Evolutionary conservation across 2,888 invertebrate species (phyloP).

Genomic region (Phyllotreta cruciferae): DNA sequence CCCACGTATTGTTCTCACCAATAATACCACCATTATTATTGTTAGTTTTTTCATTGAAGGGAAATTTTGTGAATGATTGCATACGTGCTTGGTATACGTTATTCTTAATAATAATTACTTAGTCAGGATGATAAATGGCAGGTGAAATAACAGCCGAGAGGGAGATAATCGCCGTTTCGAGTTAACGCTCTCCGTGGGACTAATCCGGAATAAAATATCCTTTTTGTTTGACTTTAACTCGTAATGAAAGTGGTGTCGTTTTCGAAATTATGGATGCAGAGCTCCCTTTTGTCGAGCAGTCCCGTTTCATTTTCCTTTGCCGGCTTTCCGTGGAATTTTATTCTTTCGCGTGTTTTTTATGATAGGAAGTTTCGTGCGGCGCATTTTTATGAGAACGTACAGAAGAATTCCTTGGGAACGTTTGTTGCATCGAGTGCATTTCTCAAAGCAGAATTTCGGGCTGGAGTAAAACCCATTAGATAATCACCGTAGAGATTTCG

Average conservation of each 20-base stretch:
- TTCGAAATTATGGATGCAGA: constrained; percentile 27
- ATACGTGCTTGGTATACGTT: too few relatives aligned
- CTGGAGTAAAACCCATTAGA: too few relatives aligned
- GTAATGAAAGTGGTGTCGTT: constrained; percentile 27
- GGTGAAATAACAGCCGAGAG: constrained; percentile 2
- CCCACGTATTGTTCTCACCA: too few relatives aligned
- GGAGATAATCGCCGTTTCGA: background rate
- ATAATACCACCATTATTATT: too few relatives aligned
- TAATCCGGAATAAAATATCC: constrained; percentile 17
- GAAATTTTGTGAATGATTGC: too few relatives aligned
- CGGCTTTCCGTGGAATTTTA: constrained; percentile 25
- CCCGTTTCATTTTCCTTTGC: constrained; percentile 23
- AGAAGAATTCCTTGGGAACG: constrained; percentile 6
- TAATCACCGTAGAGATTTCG: too few relatives aligned
- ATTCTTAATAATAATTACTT: too few relatives aligned
- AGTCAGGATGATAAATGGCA: background rate
- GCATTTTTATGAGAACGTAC: constrained; percentile 17
- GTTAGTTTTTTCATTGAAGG: too few relatives aligned
- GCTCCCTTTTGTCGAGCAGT: constrained; percentile 17
- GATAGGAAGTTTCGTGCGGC: constrained; percentile 23
- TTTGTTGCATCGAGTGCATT: constrained; percentile 4
- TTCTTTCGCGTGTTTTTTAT: constrained; percentile 28
- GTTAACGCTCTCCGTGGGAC: constrained; percentile 4
- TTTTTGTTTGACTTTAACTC: constrained; percentile 15
- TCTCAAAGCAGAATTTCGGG: background rate